Evolutionary conservation across 2,888 invertebrate genomes (phyloP), one percentile per base, ranked within the genome.

Genomic region (Creontiades dilutus): DNA sequence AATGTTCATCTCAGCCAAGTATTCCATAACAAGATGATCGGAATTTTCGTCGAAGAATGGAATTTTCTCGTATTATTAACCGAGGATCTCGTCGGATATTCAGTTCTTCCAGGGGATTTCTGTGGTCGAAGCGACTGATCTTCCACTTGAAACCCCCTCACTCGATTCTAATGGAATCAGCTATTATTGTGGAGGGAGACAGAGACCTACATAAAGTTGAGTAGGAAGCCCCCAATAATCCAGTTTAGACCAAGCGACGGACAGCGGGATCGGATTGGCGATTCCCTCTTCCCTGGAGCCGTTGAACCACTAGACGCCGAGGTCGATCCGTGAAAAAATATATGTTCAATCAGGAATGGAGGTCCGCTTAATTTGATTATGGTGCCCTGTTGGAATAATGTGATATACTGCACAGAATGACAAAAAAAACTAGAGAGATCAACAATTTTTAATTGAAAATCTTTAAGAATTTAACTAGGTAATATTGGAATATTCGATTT

Each of bases 171-270:
- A 68, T 68, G 68, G 23, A 68, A 68, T 68, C 68, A 68, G 12
- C 68, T 68, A 68, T 23, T 23, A 68, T 68, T 68, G 68, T 23
- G 9, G 19, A 68, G 68, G 68, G 68, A 13, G n/a, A n/a, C n/a
- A n/a, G 57, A n/a, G 57, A 57, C 57, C 52, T n/a, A 16, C 37
- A 37, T 37, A 52, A 16, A 68, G 68, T 23, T 68, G 68, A 68
- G 23, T 19, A 68, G 68, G 68, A 68, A 68, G 23, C 68, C 23
- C 19, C 12, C 68, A 68, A 68, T 68, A 68, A 68, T 19, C 68
- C 27, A 23, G 61, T 61, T 61, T 61, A 61, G 68, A 13, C 23
- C 23, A 14, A 16, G 68, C 68, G 23, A 23, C 68, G 68, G 68
- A 23, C 57, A 57, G 57, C 14, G 12, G 16, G 9, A 61, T 19